Conservation (phyloP, 2,113 vertebrate species). For the Pseudorhombus dupliciocellatus region DNA sequence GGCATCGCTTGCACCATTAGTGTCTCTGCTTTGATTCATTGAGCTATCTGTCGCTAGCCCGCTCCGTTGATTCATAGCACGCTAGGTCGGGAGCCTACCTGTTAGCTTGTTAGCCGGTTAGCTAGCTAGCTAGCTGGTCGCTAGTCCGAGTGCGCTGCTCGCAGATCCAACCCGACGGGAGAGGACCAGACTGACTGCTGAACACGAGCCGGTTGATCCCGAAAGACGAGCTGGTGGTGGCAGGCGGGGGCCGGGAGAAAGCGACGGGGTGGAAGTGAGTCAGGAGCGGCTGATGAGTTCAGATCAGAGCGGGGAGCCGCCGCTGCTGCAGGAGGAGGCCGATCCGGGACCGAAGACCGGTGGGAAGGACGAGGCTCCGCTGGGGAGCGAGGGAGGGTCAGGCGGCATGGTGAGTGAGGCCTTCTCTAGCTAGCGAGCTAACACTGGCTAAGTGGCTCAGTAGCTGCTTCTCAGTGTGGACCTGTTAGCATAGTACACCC, state of each 20-base stretch:
- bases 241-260: slow-evolving; percentile 79
- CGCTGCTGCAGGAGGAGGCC: slow-evolving; percentile 85
- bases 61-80: slow-evolving; percentile 71
- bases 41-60: slow-evolving; percentile 71
- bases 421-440: slow-evolving; percentile 51
- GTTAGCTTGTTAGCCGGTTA: slow-evolving; percentile 47
- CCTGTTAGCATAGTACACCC: slow-evolving; percentile 45
- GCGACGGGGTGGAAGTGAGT: slow-evolving; percentile 81
- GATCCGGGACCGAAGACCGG: slow-evolving; percentile 80
- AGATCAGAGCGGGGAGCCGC: slow-evolving; percentile 85
- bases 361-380: slow-evolving; percentile 77
- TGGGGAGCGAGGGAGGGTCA: slow-evolving; percentile 77
- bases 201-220: slow-evolving; percentile 36
- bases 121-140: slow-evolving; percentile 32
- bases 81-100: slow-evolving; percentile 66
- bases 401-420: slow-evolving; percentile 85
- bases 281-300: slow-evolving; percentile 87
- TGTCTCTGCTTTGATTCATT: slow-evolving; percentile 62
- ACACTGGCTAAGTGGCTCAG: slow-evolving; percentile 31
- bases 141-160: slow-evolving; percentile 49
- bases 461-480: slow-evolving; percentile 21
- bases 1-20: slow-evolving; percentile 29
- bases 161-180: slow-evolving; percentile 48
- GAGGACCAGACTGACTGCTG: slow-evolving; percentile 54
- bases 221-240: slow-evolving; percentile 52